Base-by-base conservation (phyloP, 2,797 vertebrate species). In the Serranus cabrilla region DNA sequence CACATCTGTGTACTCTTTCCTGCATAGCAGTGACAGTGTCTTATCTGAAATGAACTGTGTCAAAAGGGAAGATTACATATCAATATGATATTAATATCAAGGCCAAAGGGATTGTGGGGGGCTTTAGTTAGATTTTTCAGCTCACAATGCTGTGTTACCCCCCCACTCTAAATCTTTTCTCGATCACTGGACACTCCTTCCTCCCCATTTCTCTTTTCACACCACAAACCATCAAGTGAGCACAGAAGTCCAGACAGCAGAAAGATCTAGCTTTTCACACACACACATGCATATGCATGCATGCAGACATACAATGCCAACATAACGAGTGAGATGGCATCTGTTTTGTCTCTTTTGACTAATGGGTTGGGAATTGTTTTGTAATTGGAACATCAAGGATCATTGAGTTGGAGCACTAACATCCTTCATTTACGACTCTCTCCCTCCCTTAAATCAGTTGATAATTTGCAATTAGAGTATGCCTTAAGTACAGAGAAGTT, bases 401-500 rank as follows among this genome's bases (percentile, higher is more conserved):
- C 5, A 10, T 75, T 67, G 51, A 88, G 46, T 74, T 59, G 55
- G 65, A 86, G 64, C 66, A 82, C 78, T 74, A 58, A 64, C 66
- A 68, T 73, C 65, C 46, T 69, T 85, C 56, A 75, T 87, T 75
- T 72, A 76, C 4, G 27, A 82, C 52, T 55, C 55, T 66, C 61
- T 66, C 57, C 63, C 64, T 80, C 74, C 72, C 66, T 49, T 81
- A 23, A 89, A 89, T 83, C 74, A 80, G 72, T 75, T 71, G 51
- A 87, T 87, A 64, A 88, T 91, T 92, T 91, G 70, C 82, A 87
- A 74, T 92, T 93, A 89, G 85, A 91, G 83, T 91, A 89, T 93
- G 94, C 93, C 92, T 94, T 94, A 95, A 94, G 61, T 90, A 91
- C 73, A 81, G 79, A 93, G 76, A 91, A 57, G 64, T 91, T 87